Base-by-base conservation (phyloP, 2,113 vertebrate genomes). In the Plotosus lineatus region DNA sequence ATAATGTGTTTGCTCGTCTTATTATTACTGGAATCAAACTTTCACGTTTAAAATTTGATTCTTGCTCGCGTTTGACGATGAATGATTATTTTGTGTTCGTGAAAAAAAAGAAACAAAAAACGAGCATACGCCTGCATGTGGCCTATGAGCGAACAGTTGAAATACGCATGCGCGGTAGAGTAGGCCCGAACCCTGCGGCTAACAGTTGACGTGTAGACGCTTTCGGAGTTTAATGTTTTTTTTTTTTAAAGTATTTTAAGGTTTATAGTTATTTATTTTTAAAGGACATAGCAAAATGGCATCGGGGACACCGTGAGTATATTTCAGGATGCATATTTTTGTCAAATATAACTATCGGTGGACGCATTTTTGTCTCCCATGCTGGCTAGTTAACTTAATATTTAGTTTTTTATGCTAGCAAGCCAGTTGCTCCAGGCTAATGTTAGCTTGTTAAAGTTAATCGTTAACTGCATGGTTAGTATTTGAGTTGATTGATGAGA, bases 271-370 rank as follows among this genome's bases (percentile, higher is more conserved):
- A 23, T 44, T 3, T 21, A 23, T 19, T 53, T 36, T 14, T n/a
- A 46, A 17, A 55, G 7, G 3, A 3, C 4, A 3, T 0, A 31
- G 10, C 14, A 55, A 6, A 15, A 94, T 94, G 92, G 90, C 93
- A 85, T 94, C 92, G 36, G 90, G 90, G 77, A 92, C 92, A 26
- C 91, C 91, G 93, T 94, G 75, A 91, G 93, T 93, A 28, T 28
- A 31, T 21, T 21, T 28, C 8, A 19, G n/a, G n/a, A 3, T 60
- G 1, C 9, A 8, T 63, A 6, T 33, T 58, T 33, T 21, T 19
- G 17, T 6, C 4, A 42, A 6, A 1, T 14, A 42, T 21, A 3
- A 5, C 19, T 9, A 2, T 48, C 14, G 6, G 38, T 42, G 10
- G 12, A 14, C 38, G 38, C 17, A n/a, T 21, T 68, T 36, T 40